Evolutionary conservation across 53 echinoderm and acorn worm species (phyloP).

Genomic region (Paracentrotus lividus): DNA sequence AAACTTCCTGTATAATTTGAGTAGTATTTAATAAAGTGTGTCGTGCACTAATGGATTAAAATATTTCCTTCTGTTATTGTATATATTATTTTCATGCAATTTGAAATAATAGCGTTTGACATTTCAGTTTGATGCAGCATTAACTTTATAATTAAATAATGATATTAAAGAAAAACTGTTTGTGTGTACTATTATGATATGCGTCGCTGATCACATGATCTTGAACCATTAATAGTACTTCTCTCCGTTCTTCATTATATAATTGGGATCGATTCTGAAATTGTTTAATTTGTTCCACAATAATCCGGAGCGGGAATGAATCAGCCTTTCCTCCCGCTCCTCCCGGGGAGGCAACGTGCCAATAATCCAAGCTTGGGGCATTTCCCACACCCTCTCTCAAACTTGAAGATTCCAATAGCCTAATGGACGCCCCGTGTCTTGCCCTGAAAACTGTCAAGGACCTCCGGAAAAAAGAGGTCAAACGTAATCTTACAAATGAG

Average conservation of each 20-base stretch:
- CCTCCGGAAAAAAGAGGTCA: slow-evolving; percentile 57
- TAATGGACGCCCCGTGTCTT: slow-evolving; percentile 43
- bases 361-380: slow-evolving; percentile 32
- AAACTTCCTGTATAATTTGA: too few species aligned
- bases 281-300: slow-evolving; percentile 17
- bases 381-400: slow-evolving; percentile 26
- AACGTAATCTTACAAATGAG: slow-evolving; percentile 62
- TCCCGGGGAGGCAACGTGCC: slow-evolving; percentile 53
- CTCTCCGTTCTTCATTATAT: neutral
- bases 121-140: neutral
- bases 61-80: too few species aligned
- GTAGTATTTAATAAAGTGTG: too few species aligned
- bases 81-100: too few species aligned
- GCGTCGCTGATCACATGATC: neutral
- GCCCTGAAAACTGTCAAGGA: slow-evolving; percentile 64
- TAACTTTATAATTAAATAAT: neutral
- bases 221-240: slow-evolving; percentile 11
- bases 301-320: slow-evolving; percentile 28
- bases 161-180: neutral
- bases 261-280: slow-evolving; percentile 12
- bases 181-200: neutral
- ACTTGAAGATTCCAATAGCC: neutral
- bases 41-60: too few species aligned
- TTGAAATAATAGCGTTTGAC: neutral
- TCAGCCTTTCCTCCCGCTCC: slow-evolving; percentile 41